phyloP scores from a whole-genome alignment of 37 sponge, comb jelly and placozoan genomes.

The Dysidea cf. avara region DNA sequence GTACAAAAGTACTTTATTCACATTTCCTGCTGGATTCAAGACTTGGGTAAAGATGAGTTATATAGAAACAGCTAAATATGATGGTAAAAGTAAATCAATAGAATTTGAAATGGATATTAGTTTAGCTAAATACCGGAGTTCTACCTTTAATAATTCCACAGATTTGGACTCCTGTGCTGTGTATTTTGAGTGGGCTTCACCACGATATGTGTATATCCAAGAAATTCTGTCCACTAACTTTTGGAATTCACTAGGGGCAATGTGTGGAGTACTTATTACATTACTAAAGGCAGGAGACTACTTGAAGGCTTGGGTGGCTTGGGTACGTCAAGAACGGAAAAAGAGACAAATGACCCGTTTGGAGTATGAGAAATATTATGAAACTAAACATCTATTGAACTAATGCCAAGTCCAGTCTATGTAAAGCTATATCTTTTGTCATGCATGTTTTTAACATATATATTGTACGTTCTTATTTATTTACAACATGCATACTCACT shows the following conservation, averaged over 20 bases:
- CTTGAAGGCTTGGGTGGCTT: slow-evolving; percentile 20
- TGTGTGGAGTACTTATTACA: slow-evolving; percentile 54
- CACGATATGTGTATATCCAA: slow-evolving; percentile 24
- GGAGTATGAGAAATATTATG: too few species aligned
- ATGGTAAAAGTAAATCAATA: background rate
- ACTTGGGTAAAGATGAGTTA: slow-evolving; percentile 53
- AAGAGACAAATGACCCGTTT: too few species aligned
- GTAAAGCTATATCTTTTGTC: too few species aligned
- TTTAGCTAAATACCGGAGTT: too few species aligned
- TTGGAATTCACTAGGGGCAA: slow-evolving; percentile 38
- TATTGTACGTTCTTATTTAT: too few species aligned
- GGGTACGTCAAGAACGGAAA: too few species aligned
- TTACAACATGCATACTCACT: too few species aligned
- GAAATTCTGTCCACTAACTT: slow-evolving; percentile 46
- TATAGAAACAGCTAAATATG: background rate
- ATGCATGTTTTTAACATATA: too few species aligned
- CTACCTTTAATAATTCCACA: slow-evolving; percentile 12
- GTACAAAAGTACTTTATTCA: slow-evolving; percentile 6
- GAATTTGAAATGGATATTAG: slow-evolving; percentile 20
- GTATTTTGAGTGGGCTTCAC: slow-evolving; percentile 47
- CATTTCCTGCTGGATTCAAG: slow-evolving; percentile 34
- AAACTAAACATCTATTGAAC: too few species aligned
- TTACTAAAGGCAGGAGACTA: slow-evolving; percentile 48
- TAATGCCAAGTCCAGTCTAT: too few species aligned
- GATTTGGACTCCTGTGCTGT: slow-evolving; percentile 16